These are phyloP conservation scores for Siderastrea siderea DNA, from an alignment of 92 coral and sea anemone genomes.

Conservation along the genomic window DNA sequence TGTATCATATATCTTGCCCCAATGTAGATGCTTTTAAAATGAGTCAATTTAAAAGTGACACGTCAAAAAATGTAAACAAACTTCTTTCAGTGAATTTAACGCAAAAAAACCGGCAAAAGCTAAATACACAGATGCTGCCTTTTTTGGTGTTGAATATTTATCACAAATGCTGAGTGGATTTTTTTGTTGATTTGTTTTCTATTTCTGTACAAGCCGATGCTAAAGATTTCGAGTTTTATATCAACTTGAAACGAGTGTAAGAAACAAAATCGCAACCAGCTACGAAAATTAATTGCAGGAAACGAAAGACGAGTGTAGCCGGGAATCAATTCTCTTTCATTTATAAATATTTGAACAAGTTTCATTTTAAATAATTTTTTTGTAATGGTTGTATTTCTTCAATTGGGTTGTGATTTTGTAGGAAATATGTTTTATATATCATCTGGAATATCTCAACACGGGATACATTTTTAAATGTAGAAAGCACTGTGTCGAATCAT, in stretches of 20 bases:
- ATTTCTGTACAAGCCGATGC: background rate
- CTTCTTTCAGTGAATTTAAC: background rate
- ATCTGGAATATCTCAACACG: background rate
- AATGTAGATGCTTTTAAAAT: background rate
- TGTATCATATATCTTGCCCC: background rate
- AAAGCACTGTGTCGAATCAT: background rate
- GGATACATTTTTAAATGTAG: background rate
- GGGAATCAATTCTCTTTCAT: background rate
- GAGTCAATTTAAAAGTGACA: background rate
- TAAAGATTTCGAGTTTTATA: background rate
- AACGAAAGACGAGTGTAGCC: background rate
- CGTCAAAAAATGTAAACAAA: constrained; percentile 3
- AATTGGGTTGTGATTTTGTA: background rate
- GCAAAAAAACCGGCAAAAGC: background rate
- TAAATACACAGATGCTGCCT: constrained; percentile 7
- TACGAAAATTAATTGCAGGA: background rate
- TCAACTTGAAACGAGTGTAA: no score
- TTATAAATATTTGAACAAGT: constrained; percentile 37
- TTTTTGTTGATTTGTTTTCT: no score
- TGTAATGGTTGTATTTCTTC: background rate
- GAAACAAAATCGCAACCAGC: background rate
- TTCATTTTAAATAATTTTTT: constrained; percentile 14
- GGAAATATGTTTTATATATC: background rate
- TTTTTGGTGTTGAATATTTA: background rate
- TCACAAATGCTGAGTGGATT: no score